Conservation (phyloP, 2,888 invertebrate species). For the Drosophila longiperda region DNA sequence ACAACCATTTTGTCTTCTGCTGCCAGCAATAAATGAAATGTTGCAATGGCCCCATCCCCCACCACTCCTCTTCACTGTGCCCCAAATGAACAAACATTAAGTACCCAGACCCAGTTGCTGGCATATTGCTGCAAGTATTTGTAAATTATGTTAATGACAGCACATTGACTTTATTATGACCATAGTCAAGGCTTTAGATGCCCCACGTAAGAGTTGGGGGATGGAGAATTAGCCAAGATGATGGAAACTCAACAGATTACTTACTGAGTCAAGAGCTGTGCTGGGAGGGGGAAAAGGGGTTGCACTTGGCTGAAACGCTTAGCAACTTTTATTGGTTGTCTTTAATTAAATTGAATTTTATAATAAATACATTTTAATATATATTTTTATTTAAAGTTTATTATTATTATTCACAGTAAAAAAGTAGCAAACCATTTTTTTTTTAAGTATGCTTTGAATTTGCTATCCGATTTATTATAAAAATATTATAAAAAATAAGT, state of each 20-base stretch:
- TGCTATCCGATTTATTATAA: no score
- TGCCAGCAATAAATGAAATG: constrained; percentile 75
- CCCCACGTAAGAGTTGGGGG: background rate
- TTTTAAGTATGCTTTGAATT: no score
- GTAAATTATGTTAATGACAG: constrained; percentile 77
- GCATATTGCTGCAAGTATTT: constrained; percentile 62
- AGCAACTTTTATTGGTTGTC: background rate
- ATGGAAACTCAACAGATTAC: constrained; percentile 21
- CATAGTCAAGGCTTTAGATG: constrained; percentile 23
- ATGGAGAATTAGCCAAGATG: constrained; percentile 3
- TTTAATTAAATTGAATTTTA: background rate
- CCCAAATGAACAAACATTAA: constrained; percentile 57
- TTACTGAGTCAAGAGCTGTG: constrained; percentile 8
- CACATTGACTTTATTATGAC: constrained; percentile 75
- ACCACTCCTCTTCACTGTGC: constrained; percentile 32
- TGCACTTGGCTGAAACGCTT: background rate
- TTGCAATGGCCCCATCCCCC: constrained; percentile 40
- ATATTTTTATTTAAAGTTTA: background rate
- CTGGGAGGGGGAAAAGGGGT: background rate
- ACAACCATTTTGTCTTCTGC: constrained; percentile 63
- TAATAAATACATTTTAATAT: background rate
- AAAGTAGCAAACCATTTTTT: no score
- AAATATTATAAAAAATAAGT: no score
- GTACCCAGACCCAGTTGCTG: constrained; percentile 3
- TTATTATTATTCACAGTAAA: background rate